Conservation (phyloP, 2,113 vertebrate genomes). For the Nicator chloris region DNA sequence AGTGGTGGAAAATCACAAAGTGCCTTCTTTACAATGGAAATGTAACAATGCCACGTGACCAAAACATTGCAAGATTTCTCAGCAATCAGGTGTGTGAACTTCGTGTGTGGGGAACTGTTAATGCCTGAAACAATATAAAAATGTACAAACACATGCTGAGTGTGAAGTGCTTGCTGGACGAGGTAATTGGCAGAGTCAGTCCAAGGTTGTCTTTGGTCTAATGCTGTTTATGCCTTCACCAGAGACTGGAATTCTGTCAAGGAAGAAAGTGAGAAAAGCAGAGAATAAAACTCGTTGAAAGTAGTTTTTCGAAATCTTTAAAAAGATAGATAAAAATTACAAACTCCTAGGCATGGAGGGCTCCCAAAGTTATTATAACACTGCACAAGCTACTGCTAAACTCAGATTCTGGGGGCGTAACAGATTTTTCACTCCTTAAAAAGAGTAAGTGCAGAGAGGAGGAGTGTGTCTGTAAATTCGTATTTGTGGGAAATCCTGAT, state of each 20-base stretch:
- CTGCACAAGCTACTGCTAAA: constrained; percentile 34
- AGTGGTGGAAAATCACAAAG: constrained; percentile 8
- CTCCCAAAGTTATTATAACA: constrained; percentile 12
- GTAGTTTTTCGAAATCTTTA: neutral
- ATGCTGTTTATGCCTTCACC: constrained; percentile 56
- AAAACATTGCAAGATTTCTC: constrained; percentile 27
- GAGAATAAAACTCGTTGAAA: neutral
- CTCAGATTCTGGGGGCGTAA: constrained; percentile 26
- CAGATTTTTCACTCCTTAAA: constrained; percentile 50
- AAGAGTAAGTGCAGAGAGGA: constrained; percentile 23
- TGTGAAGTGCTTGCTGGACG: constrained; percentile 31
- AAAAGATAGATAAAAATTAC: constrained; percentile 2
- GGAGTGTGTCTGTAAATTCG: neutral
- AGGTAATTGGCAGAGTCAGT: constrained; percentile 50
- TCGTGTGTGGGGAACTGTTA: neutral
- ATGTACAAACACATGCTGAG: constrained; percentile 55
- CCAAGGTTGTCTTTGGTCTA: constrained; percentile 40
- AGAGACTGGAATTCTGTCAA: constrained; percentile 62
- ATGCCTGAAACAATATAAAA: constrained; percentile 49
- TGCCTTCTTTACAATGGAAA: constrained; percentile 30
- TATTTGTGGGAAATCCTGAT: constrained; percentile 42
- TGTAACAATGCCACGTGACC: neutral
- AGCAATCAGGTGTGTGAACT: neutral
- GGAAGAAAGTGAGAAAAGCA: constrained; percentile 23
- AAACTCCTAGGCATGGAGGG: neutral